A percentile compares a stretch with the other conserved stretches of the same genome.
Conservation (phyloP, 2,888 invertebrate species). For the Diachrysia chrysitis region DNA sequence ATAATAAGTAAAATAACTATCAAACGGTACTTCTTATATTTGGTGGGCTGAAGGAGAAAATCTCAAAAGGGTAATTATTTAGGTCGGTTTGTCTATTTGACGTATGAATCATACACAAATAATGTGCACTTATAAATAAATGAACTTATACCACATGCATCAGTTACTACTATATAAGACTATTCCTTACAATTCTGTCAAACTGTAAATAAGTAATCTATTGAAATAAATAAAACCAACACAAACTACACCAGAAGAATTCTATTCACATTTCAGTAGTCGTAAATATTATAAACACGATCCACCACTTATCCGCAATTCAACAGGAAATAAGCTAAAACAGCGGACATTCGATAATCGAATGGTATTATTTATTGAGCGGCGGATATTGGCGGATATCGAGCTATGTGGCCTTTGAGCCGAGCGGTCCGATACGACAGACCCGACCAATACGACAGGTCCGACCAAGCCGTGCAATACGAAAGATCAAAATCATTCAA, state of each 20-base stretch:
- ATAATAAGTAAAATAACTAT: too few species aligned
- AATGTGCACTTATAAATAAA: too few species aligned
- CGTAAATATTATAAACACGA: neutral
- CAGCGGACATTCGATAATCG: conserved; percentile 58
- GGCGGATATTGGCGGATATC: conserved; percentile 57
- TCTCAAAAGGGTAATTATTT: too few species aligned
- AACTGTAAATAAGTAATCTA: too few species aligned
- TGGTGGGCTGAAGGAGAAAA: too few species aligned
- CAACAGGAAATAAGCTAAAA: conserved; percentile 57
- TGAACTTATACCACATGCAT: too few species aligned
- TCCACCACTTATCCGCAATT: conserved; percentile 7
- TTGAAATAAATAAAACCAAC: neutral
- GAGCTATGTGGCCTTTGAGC: conserved; percentile 13
- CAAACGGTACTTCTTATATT: too few species aligned
- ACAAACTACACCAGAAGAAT: neutral
- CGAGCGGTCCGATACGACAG: neutral
- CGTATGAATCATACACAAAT: too few species aligned
- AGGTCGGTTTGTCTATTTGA: too few species aligned
- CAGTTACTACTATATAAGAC: too few species aligned
- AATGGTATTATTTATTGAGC: conserved; percentile 57
- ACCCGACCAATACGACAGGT: neutral
- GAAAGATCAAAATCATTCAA: neutral
- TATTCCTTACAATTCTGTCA: too few species aligned
- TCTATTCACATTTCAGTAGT: neutral
- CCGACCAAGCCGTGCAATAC: neutral